These are phyloP conservation scores for Epinephelus moara DNA, from an alignment of 2,113 vertebrate species.

Conservation along the genomic window DNA sequence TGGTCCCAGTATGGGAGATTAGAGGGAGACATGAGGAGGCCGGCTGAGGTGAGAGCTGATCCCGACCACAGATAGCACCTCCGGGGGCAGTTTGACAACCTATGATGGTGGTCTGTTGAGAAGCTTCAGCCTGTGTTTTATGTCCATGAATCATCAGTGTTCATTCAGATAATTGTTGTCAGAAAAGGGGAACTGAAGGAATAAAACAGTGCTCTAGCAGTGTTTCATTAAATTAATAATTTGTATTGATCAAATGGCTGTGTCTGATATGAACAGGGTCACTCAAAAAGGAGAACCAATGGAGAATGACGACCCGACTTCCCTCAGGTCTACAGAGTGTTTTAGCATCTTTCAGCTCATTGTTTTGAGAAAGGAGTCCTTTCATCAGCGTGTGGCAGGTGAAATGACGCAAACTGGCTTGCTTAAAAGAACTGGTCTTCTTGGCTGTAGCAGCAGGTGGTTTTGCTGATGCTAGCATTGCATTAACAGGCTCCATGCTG, in stretches of 20 bases:
- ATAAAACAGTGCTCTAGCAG: no score
- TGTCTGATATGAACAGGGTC: neutral
- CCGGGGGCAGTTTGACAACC: conserved; percentile 44
- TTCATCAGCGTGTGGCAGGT: no score
- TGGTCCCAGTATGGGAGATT: conserved; percentile 69
- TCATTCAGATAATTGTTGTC: neutral
- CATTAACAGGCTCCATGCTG: no score
- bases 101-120: conserved; percentile 51
- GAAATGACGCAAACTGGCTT: no score
- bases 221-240: neutral
- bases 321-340: no score
- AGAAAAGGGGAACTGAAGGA: neutral
- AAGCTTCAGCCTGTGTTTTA: conserved; percentile 10
- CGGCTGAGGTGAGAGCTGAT: conserved; percentile 74
- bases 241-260: neutral
- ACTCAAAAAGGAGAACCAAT: neutral
- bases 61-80: conserved; percentile 71
- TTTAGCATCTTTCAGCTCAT: neutral
- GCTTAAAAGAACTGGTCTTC: no score
- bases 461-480: no score
- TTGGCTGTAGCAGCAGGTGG: no score
- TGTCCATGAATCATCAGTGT: conserved; percentile 6
- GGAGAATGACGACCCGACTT: neutral
- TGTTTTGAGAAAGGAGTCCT: neutral
- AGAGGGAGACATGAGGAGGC: conserved; percentile 66